A percentile compares a stretch with the other conserved stretches of the same genome.
phyloP scores from a whole-genome alignment of 2,888 invertebrate genomes.

The Melieria picta region DNA sequence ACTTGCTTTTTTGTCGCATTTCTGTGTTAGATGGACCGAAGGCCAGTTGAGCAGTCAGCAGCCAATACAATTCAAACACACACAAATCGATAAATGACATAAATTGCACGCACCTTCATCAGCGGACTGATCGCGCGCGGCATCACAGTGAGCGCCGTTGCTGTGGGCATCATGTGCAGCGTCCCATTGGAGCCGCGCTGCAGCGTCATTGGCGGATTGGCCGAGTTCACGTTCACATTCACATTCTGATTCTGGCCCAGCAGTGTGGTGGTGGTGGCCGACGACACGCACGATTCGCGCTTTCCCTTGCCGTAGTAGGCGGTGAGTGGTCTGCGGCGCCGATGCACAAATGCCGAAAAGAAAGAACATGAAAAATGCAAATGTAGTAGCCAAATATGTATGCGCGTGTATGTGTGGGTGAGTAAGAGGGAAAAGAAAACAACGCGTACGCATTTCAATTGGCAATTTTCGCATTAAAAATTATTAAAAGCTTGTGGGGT shows the following conservation, averaged over 20 bases:
- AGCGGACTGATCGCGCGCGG: conserved; percentile 64
- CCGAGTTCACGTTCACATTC: conserved; percentile 1
- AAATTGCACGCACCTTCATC: conserved; percentile 58
- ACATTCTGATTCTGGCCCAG: conserved; percentile 66
- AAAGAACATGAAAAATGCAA: conserved; percentile 10
- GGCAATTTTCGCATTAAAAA: no score
- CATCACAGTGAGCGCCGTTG: conserved; percentile 50
- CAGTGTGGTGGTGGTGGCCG: conserved; percentile 81
- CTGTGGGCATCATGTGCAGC: conserved; percentile 59
- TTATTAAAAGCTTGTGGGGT: no score
- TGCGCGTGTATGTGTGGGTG: not conserved
- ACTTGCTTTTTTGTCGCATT: no score
- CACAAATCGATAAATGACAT: no score
- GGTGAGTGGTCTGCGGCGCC: conserved; percentile 71
- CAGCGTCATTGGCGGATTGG: conserved; percentile 53
- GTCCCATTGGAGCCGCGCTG: conserved; percentile 65
- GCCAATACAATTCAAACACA: no score
- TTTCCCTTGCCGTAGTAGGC: conserved; percentile 72
- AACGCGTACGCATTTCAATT: not conserved
- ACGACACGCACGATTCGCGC: conserved; percentile 79
- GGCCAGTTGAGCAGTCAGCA: no score
- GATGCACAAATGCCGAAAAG: not conserved
- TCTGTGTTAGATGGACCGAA: no score
- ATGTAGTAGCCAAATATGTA: not conserved
- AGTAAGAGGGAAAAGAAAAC: not conserved